Percentiles rank a stretch among this genome's conserved stretches.
Evolutionary conservation across 2,888 invertebrate genomes (phyloP).

Genomic region (Protophormia terraenovae): DNA sequence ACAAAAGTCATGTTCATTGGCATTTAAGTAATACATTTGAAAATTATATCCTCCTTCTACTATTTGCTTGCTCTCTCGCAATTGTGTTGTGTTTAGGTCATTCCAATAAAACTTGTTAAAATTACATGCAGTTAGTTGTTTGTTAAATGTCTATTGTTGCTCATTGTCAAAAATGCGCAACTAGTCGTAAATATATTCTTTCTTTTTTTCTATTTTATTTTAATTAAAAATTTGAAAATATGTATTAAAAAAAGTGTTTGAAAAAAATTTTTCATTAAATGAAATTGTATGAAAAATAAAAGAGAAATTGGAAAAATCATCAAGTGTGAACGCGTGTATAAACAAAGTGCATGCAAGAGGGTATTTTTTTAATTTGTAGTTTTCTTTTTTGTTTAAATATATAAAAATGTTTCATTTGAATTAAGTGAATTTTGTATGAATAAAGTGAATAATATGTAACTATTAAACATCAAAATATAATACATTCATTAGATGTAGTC

Average conservation of each 20-base stretch:
- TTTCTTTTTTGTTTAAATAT: not conserved
- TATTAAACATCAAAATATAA: too few relatives aligned
- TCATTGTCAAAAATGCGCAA: conserved; percentile 50
- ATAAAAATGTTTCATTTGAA: too few relatives aligned
- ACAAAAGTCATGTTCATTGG: not conserved
- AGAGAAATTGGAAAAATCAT: conserved; percentile 52
- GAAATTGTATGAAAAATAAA: conserved; percentile 13
- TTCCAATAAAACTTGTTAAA: conserved; percentile 18
- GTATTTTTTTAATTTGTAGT: not conserved
- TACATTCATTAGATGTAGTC: too few relatives aligned
- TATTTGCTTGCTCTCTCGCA: not conserved
- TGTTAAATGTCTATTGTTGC: conserved; percentile 12
- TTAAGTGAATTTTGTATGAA: too few relatives aligned
- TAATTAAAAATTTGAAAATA: not conserved
- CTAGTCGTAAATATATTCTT: conserved; percentile 35
- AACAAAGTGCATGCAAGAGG: conserved; percentile 13
- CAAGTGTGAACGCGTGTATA: conserved; percentile 48
- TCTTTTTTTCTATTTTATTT: not conserved
- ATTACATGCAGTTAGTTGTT: conserved; percentile 20
- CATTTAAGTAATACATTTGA: not conserved
- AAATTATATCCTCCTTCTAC: not conserved
- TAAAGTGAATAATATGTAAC: too few relatives aligned
- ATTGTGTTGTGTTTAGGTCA: conserved; percentile 25
- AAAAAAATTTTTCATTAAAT: not conserved
- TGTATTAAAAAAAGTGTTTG: not conserved